Evolutionary conservation across 2,797 vertebrate genomes (phyloP).

Genomic region (Brotula barbata): DNA sequence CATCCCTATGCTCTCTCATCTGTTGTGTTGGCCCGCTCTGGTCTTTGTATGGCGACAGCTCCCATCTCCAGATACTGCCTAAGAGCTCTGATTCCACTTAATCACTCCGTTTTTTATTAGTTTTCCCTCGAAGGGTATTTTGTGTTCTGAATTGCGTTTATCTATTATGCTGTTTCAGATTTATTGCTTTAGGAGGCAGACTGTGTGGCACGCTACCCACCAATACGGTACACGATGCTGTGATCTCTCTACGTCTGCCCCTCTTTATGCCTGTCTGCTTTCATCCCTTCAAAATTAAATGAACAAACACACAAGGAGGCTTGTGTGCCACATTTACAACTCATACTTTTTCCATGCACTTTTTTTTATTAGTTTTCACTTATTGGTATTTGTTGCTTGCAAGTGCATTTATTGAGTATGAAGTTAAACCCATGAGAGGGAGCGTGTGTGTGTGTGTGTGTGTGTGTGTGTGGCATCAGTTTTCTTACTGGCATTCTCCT

Average conservation of each 20-base stretch:
- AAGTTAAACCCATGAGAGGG: slow-evolving; percentile 38
- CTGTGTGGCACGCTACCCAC: slow-evolving; percentile 76
- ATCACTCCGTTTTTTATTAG: slow-evolving; percentile 79
- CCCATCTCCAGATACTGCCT: slow-evolving; percentile 76
- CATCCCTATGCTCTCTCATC: slow-evolving; percentile 81
- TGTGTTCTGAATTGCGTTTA: slow-evolving; percentile 80
- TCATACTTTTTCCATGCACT: slow-evolving; percentile 57
- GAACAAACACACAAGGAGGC: slow-evolving; percentile 70
- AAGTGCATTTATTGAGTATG: slow-evolving; percentile 60
- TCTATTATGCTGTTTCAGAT: slow-evolving; percentile 83
- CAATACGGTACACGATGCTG: slow-evolving; percentile 72
- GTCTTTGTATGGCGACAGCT: slow-evolving; percentile 76
- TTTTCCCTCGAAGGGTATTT: slow-evolving; percentile 79
- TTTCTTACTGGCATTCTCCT: slow-evolving; percentile 53
- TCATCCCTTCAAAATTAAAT: slow-evolving; percentile 79
- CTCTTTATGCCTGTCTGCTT: slow-evolving; percentile 79
- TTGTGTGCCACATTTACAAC: slow-evolving; percentile 62
- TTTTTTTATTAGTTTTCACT: slow-evolving; percentile 69
- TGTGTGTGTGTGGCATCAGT: slow-evolving; percentile 47
- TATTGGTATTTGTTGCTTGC: slow-evolving; percentile 50
- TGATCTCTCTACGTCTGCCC: slow-evolving; percentile 78
- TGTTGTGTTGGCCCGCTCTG: slow-evolving; percentile 77
- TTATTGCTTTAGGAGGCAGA: slow-evolving; percentile 81
- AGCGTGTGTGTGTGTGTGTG: background rate
- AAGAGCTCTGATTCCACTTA: slow-evolving; percentile 81